Percentiles rank a stretch among this genome's conserved stretches.
Conservation (phyloP, 2,888 invertebrate species). For the Ormyrus rosae region DNA sequence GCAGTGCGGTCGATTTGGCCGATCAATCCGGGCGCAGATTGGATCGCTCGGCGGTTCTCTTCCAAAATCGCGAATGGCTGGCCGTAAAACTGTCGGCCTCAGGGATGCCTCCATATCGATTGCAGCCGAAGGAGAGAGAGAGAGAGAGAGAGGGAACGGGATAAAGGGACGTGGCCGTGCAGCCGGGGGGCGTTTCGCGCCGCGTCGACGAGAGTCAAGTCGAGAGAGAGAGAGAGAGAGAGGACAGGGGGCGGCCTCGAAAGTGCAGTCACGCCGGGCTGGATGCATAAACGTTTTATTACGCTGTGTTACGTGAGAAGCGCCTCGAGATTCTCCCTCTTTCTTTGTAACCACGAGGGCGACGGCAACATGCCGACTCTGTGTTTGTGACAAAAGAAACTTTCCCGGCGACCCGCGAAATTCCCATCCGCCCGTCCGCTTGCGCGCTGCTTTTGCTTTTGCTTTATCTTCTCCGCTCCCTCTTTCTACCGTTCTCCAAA, state of each 20-base stretch:
- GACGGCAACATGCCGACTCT: background rate
- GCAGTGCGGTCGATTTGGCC: constrained; percentile 49
- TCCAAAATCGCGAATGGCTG: constrained; percentile 67
- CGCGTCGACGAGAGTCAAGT: constrained; percentile 76
- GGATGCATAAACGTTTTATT: constrained; percentile 63
- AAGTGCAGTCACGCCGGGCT: constrained; percentile 77
- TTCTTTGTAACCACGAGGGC: background rate
- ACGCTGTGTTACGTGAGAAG: constrained; percentile 59
- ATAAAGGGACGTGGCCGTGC: background rate
- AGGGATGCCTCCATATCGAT: constrained; percentile 10
- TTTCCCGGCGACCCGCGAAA: background rate
- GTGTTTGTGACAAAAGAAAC: constrained; percentile 5
- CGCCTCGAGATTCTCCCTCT: constrained; percentile 4
- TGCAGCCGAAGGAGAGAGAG: background rate
- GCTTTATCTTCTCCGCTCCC: background rate
- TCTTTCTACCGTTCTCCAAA: too few species aligned
- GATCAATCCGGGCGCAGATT: constrained; percentile 63
- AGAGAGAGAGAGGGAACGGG: too few species aligned
- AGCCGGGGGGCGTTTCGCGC: constrained; percentile 75
- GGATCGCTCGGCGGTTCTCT: constrained; percentile 68
- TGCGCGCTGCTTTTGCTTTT: background rate
- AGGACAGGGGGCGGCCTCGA: constrained; percentile 72
- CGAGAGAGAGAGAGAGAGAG: constrained; percentile 30
- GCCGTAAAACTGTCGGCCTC: constrained; percentile 4
- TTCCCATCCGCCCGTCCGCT: background rate